Percentiles rank a stretch among this genome's conserved stretches.
These are phyloP conservation scores for Anguilla rostrata DNA, from an alignment of 2,113 vertebrate genomes.

Conservation along the genomic window DNA sequence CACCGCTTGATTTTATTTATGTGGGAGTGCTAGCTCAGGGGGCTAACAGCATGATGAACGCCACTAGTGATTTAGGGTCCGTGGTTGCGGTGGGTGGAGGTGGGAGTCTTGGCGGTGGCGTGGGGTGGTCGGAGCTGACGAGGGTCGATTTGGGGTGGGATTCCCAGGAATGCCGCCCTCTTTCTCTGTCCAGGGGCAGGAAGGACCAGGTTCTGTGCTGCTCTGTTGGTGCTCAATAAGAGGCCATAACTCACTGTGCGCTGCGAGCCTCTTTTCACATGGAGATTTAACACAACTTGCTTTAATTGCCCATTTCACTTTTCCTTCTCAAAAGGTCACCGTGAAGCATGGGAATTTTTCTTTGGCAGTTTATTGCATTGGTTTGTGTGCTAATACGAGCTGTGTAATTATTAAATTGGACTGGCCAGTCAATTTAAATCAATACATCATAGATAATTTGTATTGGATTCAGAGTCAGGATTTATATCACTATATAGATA, in stretches of 20 bases:
- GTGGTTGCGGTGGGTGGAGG: not conserved
- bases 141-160: slow-evolving; percentile 22
- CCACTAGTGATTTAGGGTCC: slow-evolving; percentile 48
- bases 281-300: slow-evolving; percentile 21
- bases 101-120: slow-evolving; percentile 31
- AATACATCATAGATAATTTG: not conserved
- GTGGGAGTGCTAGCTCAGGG: slow-evolving; percentile 46
- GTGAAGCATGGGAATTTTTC: not conserved
- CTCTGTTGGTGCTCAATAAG: slow-evolving; percentile 6
- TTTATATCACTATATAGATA: not conserved
- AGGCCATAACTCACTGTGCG: not conserved
- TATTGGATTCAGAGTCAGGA: not conserved
- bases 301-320: not conserved
- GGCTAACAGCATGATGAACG: slow-evolving; percentile 67
- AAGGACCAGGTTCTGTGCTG: not conserved
- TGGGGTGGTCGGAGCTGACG: slow-evolving; percentile 46
- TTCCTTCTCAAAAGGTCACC: not conserved
- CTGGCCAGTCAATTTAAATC: not conserved
- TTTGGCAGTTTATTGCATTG: not conserved
- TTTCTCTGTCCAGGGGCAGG: not conserved
- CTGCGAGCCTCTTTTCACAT: slow-evolving; percentile 11
- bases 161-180: slow-evolving; percentile 18
- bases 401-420: not conserved
- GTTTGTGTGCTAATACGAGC: not conserved
- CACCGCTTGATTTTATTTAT: slow-evolving; percentile 56